phyloP scores from a whole-genome alignment of 2,113 vertebrate genomes.

The Chunga burmeisteri region DNA sequence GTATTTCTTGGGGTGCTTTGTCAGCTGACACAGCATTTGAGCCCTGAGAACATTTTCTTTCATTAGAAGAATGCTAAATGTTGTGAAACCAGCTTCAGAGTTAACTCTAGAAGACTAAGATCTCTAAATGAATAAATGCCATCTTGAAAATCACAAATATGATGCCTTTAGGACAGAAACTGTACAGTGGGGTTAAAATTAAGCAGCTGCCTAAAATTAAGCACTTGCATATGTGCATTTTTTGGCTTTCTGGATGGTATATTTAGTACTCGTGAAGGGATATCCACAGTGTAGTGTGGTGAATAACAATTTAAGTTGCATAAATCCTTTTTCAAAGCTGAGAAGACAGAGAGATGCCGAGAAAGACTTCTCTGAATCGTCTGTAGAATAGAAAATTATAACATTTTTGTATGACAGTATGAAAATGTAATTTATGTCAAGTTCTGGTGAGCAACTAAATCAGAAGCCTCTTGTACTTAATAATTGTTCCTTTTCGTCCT shows the following conservation, averaged over 20 bases:
- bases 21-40: background rate
- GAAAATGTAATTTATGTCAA: background rate
- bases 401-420: background rate
- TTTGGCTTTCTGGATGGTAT: background rate
- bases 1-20: background rate
- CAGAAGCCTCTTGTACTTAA: background rate
- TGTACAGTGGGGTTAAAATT: background rate
- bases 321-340: background rate
- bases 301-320: background rate
- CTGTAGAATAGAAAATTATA: background rate
- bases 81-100: background rate
- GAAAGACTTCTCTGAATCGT: background rate
- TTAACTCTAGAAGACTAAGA: background rate
- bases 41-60: background rate
- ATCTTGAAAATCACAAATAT: background rate
- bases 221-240: background rate
- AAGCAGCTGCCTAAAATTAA: background rate
- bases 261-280: background rate
- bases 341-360: background rate
- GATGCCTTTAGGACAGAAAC: background rate
- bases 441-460: background rate
- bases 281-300: background rate
- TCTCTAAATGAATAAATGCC: background rate
- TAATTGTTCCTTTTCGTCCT: background rate
- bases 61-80: background rate